Evolutionary conservation across 2,888 invertebrate genomes (phyloP).

Genomic region (Mythimna pallens): DNA sequence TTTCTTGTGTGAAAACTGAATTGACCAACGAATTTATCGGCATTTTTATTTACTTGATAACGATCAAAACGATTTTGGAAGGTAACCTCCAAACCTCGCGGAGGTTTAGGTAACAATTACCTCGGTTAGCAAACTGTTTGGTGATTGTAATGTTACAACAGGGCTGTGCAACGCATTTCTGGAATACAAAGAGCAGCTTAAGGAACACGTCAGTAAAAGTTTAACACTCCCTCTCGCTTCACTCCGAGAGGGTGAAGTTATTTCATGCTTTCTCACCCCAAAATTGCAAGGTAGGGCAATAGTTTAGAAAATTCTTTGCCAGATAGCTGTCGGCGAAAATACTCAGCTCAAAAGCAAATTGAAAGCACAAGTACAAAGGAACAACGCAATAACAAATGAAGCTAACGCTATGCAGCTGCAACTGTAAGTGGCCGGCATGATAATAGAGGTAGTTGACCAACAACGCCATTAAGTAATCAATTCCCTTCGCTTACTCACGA

Average conservation of each 20-base stretch:
- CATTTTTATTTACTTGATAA: neutral
- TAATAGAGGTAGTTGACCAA: conserved; percentile 56
- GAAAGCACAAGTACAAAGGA: conserved; percentile 20
- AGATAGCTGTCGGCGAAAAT: neutral
- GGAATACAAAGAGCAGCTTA: too few species aligned
- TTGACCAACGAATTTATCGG: neutral
- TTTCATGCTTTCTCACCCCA: too few species aligned
- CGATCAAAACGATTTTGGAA: neutral
- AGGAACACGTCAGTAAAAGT: too few species aligned
- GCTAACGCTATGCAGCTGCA: conserved; percentile 36
- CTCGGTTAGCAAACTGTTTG: neutral
- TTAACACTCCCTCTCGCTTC: too few species aligned
- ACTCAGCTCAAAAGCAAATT: conserved; percentile 6
- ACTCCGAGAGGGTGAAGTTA: too few species aligned
- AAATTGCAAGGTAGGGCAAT: too few species aligned
- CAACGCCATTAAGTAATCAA: conserved; percentile 62
- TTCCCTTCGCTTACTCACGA: conserved; percentile 52
- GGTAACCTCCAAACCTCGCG: neutral
- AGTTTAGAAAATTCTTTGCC: neutral
- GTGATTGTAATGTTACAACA: neutral
- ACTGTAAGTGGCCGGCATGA: conserved; percentile 47
- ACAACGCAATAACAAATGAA: conserved; percentile 35
- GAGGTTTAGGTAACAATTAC: neutral
- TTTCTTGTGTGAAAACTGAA: conserved; percentile 27
- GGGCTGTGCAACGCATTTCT: too few species aligned